Evolutionary conservation across 1,140 invertebrate genomes (phyloP).

Genomic region (Zaprionus ghesquierei): DNA sequence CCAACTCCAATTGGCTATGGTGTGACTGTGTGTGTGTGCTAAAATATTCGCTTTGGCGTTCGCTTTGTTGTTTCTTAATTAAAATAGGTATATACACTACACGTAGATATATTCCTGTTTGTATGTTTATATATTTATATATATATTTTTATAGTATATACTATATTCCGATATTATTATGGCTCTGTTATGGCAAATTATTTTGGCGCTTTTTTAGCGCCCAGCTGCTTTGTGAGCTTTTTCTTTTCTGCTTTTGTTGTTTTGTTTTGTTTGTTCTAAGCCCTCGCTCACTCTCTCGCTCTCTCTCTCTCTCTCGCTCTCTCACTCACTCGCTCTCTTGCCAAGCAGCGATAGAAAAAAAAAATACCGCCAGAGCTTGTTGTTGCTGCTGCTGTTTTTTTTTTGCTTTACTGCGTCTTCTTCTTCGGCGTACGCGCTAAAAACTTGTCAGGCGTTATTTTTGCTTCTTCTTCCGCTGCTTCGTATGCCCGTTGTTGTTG

Average conservation of each 20-base stretch:
- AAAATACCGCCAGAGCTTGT: constrained; percentile 41
- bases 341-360: neutral
- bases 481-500: constrained; percentile 8
- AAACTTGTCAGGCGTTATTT: constrained; percentile 45
- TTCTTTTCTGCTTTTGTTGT: constrained; percentile 11
- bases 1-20: constrained; percentile 31
- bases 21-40: constrained; percentile 15
- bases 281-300: constrained; percentile 23
- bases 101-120: constrained; percentile 6
- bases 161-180: constrained; percentile 10
- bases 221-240: constrained; percentile 33
- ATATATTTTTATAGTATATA: neutral
- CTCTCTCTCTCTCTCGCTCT: neutral
- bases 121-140: neutral
- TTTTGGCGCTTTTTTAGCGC: constrained; percentile 45
- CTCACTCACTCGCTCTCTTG: neutral
- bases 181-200: constrained; percentile 24
- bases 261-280: constrained; percentile 36
- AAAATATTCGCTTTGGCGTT: constrained; percentile 32
- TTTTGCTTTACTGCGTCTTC: constrained; percentile 44
- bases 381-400: constrained; percentile 29
- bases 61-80: constrained; percentile 41
- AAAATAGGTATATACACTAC: constrained; percentile 26
- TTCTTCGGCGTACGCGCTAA: constrained; percentile 30
- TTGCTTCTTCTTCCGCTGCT: constrained; percentile 10